These are phyloP conservation scores for Meiosimyza platycephala DNA, from an alignment of 2,888 invertebrate species.

Conservation along the genomic window DNA sequence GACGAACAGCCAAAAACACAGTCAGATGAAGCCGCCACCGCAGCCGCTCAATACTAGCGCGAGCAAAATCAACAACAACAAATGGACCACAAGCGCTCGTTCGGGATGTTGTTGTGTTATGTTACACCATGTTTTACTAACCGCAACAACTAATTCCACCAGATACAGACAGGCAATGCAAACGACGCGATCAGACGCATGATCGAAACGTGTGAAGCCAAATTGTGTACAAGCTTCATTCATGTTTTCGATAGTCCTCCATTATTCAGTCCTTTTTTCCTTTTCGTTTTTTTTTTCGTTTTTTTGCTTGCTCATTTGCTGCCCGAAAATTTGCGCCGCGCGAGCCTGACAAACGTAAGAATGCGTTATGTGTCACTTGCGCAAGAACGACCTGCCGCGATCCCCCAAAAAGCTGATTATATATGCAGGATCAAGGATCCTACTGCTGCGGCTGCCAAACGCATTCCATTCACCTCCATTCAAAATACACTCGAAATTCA, in stretches of 20 bases:
- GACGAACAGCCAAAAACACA: neutral
- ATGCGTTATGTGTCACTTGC: conserved; percentile 13
- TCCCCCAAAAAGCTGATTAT: neutral
- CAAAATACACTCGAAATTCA: conserved; percentile 3
- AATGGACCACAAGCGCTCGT: no score
- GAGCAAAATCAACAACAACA: no score
- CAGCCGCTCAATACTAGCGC: no score
- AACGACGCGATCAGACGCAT: conserved; percentile 25
- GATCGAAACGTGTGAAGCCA: conserved; percentile 52
- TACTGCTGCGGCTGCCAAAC: no score
- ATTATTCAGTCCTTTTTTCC: conserved; percentile 45
- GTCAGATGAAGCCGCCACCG: no score
- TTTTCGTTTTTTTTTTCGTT: neutral
- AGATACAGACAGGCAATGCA: conserved; percentile 39
- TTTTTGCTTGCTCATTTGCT: conserved; percentile 50
- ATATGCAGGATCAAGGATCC: no score
- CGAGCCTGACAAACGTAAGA: neutral
- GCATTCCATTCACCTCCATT: no score
- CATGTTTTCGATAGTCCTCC: conserved; percentile 54
- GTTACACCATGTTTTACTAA: conserved; percentile 64
- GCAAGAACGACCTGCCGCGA: neutral
- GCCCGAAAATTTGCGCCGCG: neutral
- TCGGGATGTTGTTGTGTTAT: conserved; percentile 37
- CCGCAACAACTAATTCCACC: conserved; percentile 53
- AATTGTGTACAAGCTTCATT: conserved; percentile 60